Base-by-base conservation (phyloP, 64 coral and sea anemone genomes). In the Trachythela sp. region DNA sequence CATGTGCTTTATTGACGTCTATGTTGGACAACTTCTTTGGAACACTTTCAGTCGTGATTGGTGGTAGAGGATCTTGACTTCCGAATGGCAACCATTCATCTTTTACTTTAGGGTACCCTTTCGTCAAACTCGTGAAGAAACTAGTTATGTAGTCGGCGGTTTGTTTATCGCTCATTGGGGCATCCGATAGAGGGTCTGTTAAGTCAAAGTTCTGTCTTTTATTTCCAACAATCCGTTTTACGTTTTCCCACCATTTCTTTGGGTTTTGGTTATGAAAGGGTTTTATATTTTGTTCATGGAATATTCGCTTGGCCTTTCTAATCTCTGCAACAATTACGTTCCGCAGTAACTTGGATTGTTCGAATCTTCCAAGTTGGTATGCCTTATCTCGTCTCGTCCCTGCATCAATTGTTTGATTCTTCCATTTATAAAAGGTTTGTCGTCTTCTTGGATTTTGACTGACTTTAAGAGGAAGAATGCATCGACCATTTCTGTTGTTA, bases 351-450 rank as follows among this genome's bases (percentile, higher is more conserved):
- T 77, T 77, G 36, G 29, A 77, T 38, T 77, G 30, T 3, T 5
- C 7, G 30, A 77, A 35, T 77, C 71, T 27, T 38, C 71, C 71
- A 38, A 32, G 36, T 77, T 77, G 71, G 31, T 77, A 77, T 38
- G 36, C 36, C 17, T 77, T 77, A 77, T 77, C 36, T 77, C 71
- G 29, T 35, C 29, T 77, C 71, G 29, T 35, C 29, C 29, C 11
- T 32, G 36, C 13, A 77, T 77, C 17, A 77, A 13, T 77, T 77
- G 71, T 77, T 77, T 77, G 71, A 77, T 77, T 38, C 71, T 77
- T 14, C 71, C 71, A 77, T 32, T 77, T 38, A 31, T 77, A 77
- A 77, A 32, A 27, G 71, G 31, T 38, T 77, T 77, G 17, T 77
- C 71, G 36, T 77, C 71, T 77, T 35, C 13, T 35, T 77, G 71